Base-by-base conservation (phyloP, 2,888 invertebrate species). In the Rambutsinella grinnellia region DNA sequence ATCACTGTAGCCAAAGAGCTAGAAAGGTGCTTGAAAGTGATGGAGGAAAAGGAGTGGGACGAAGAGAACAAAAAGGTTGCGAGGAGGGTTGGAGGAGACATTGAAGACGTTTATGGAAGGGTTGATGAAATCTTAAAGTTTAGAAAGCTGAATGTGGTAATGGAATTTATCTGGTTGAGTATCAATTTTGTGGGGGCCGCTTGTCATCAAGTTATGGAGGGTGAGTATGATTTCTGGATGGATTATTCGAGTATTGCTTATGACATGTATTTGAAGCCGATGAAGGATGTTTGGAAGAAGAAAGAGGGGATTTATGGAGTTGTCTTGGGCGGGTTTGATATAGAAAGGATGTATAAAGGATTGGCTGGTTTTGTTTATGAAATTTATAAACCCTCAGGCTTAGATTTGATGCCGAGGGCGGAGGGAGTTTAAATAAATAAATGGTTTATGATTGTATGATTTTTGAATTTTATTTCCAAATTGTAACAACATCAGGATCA, bases 401-500 rank as follows among this genome's bases (percentile, higher is more conserved):
- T 70, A 17, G 47, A 56, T 15, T 56, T 47, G n/a, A 28, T 70
- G 2, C 46, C 26, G 0, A 44, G 70, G 23, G 62, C 70, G 2
- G 44, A 3, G 1, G 27, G 17, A 6, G 27, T 63, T 1, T 13
- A 44, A 10, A 44, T 44, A 15, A 46, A 5, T 15, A 49, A 47
- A 47, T 15, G n/a, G 13, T 58, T 8, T n/a, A 54, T 23, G 24
- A 15, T 24, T 53, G 13, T 23, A 53, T 13, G 8, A 53, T 23
- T 10, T 19, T 17, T n/a, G 19, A 21, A 47, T n/a, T 56, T 84
- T 76, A 95, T 87, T 94, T 93, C 92, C 93, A 94, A 79, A 95
- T 90, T 84, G 94, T 89, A 60, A 92, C 90, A 71, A 95, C 91
- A 87, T 93, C 93, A 27, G 94, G 91, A 87, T 96, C 95, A 76